phyloP scores from a whole-genome alignment of 2,113 vertebrate species.

The Formicarius rufipectus region DNA sequence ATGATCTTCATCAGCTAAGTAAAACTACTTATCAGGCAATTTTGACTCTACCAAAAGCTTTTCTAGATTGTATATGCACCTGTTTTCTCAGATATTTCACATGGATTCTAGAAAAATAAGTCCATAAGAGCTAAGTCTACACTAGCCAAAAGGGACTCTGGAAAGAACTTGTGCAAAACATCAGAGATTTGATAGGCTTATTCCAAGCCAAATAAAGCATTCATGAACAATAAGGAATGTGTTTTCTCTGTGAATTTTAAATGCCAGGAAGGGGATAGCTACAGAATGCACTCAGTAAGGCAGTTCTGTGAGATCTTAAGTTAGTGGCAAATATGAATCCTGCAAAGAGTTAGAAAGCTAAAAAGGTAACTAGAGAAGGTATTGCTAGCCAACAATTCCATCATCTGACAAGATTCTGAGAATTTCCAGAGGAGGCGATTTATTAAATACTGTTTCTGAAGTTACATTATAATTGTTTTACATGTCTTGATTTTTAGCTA shows the following conservation, averaged over 20 bases:
- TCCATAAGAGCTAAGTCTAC: neutral
- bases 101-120: neutral
- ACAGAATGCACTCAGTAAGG: neutral
- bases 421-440: neutral
- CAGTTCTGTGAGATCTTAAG: neutral
- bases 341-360: neutral
- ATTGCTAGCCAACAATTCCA: neutral
- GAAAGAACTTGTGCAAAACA: neutral
- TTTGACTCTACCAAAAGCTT: neutral
- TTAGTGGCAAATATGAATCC: neutral
- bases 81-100: neutral
- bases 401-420: neutral
- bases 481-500: neutral
- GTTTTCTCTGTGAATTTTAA: neutral
- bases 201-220: neutral
- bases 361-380: neutral
- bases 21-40: neutral
- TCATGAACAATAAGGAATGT: fast-evolving
- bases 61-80: neutral
- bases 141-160: neutral
- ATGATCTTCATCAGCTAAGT: neutral
- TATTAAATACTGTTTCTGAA: neutral
- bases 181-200: neutral
- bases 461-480: neutral
- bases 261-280: neutral